A percentile compares a stretch with the other conserved stretches of the same genome.
Conservation (phyloP, 2,113 vertebrate genomes). For the Psettodes erumei region DNA sequence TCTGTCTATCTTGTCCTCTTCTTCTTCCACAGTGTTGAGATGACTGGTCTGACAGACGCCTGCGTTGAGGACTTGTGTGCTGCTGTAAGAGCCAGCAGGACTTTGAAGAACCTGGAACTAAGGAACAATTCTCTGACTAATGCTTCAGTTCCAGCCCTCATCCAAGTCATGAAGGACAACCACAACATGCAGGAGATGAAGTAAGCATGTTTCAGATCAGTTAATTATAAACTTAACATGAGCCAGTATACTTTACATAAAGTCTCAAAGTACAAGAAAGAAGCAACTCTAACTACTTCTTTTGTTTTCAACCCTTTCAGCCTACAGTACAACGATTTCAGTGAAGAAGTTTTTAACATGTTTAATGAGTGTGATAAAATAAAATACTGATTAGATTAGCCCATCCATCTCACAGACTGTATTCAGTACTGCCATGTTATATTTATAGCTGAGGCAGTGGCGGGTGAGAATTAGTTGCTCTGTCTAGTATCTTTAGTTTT, state of each 20-base stretch:
- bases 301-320: constrained; percentile 60
- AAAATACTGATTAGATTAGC: constrained; percentile 60
- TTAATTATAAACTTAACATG: not conserved
- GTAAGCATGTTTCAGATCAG: constrained; percentile 67
- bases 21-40: constrained; percentile 62
- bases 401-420: not conserved
- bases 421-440: not conserved
- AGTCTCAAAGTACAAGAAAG: not conserved
- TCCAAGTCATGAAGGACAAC: constrained; percentile 66
- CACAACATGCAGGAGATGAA: constrained; percentile 66
- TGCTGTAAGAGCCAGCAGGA: constrained; percentile 61
- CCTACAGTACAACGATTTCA: constrained; percentile 77
- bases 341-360: constrained; percentile 75
- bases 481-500: not conserved
- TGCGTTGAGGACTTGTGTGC: constrained; percentile 72
- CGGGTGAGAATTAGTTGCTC: not conserved
- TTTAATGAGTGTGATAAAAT: constrained; percentile 68
- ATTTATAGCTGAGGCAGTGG: not conserved
- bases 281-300: not conserved
- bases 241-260: not conserved
- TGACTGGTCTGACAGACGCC: constrained; percentile 73
- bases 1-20: not conserved
- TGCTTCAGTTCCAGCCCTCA: constrained; percentile 65
- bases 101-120: constrained; percentile 72
- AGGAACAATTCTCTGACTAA: constrained; percentile 78